Conservation (phyloP, 2,888 invertebrate genomes). For the Dynastes hyllus region DNA sequence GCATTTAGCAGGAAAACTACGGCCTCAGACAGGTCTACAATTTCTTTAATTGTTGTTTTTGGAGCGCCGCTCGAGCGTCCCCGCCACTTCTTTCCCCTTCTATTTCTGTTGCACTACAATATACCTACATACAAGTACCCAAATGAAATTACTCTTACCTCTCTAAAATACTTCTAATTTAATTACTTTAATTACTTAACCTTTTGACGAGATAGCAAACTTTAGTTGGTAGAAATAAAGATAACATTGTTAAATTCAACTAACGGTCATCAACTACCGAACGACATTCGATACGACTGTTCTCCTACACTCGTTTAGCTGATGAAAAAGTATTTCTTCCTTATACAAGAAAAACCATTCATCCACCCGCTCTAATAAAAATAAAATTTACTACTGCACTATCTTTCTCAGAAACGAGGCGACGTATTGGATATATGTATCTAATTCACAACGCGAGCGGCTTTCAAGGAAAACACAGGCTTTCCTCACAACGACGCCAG, state of each 20-base stretch:
- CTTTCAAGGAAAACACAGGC: background rate
- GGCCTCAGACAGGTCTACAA: no score
- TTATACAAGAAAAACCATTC: background rate
- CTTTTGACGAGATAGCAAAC: background rate
- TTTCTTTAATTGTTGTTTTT: no score
- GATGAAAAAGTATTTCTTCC: slow-evolving; percentile 3
- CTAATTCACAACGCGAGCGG: background rate
- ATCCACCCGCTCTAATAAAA: slow-evolving; percentile 14
- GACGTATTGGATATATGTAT: background rate
- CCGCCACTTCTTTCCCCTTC: no score
- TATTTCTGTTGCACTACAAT: no score
- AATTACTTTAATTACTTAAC: no score
- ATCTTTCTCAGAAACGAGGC: background rate
- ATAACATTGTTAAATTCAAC: background rate
- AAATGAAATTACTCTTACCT: no score
- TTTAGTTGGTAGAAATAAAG: background rate
- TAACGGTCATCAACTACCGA: no score
- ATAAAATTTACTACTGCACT: slow-evolving; percentile 7
- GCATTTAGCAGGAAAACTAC: no score
- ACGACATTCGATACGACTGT: no score
- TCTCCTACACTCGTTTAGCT: background rate
- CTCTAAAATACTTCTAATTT: no score
- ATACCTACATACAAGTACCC: no score
- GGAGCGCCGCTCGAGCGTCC: no score
- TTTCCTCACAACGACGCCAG: background rate